phyloP scores from a whole-genome alignment of 2,888 invertebrate species.

The Leucophenga maculata region DNA sequence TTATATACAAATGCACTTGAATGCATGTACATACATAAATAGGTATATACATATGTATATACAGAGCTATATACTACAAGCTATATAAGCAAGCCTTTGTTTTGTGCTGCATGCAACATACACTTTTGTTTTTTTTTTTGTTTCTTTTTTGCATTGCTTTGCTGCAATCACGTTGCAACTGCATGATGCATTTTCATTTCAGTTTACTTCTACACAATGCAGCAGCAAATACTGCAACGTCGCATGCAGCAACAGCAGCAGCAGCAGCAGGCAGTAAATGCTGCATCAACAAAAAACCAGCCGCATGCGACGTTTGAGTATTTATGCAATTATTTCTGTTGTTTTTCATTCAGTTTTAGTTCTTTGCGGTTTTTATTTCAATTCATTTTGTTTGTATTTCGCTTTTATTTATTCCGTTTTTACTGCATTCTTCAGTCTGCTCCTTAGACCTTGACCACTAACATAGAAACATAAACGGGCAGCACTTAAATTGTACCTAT shows the following conservation, averaged over 20 bases:
- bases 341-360: conserved; percentile 49
- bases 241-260: too few relatives aligned
- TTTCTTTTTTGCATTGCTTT: neutral
- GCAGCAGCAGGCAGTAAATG: neutral
- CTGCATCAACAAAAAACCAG: neutral
- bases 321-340: conserved; percentile 37
- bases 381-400: conserved; percentile 39
- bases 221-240: neutral
- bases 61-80: neutral
- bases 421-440: conserved; percentile 52
- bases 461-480: conserved; percentile 54
- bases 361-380: conserved; percentile 42
- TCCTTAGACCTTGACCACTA: conserved; percentile 73
- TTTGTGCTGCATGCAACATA: conserved; percentile 15
- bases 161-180: conserved; percentile 58
- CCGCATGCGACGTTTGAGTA: conserved; percentile 17
- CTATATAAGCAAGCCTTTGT: neutral
- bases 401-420: conserved; percentile 55
- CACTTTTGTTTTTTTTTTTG: neutral
- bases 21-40: conserved; percentile 23
- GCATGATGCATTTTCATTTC: conserved; percentile 59
- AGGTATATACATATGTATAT: conserved; percentile 30
- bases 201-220: conserved; percentile 5
- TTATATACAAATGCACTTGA: neutral
- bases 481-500: neutral